Evolutionary conservation across 2,113 vertebrate species (phyloP).

Genomic region (Amblyornis subalaris): DNA sequence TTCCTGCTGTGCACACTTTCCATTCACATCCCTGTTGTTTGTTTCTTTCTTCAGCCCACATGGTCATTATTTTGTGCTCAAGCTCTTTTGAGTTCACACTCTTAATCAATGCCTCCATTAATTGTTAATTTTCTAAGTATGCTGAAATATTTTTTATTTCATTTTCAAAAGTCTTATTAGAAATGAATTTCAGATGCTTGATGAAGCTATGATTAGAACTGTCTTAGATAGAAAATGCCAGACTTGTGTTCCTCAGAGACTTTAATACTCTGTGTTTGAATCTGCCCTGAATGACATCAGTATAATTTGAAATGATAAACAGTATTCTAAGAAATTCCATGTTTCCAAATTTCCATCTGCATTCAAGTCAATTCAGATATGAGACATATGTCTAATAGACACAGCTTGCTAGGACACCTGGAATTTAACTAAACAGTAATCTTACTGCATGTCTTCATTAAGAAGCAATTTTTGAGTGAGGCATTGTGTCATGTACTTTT

Average conservation of each 20-base stretch:
- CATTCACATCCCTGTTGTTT: neutral
- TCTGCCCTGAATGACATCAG: slow-evolving; percentile 3
- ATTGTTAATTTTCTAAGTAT: neutral
- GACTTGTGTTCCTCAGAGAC: neutral
- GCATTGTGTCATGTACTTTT: neutral
- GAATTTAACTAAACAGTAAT: neutral
- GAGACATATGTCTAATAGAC: neutral
- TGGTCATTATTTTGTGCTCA: neutral
- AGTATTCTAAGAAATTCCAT: slow-evolving; percentile 27
- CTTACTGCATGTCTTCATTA: neutral
- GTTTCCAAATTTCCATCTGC: slow-evolving; percentile 9
- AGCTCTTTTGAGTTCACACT: too few relatives aligned
- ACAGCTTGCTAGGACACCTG: neutral
- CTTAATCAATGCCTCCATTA: neutral
- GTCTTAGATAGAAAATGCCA: neutral
- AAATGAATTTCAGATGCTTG: neutral
- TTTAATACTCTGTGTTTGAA: neutral
- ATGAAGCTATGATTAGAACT: neutral
- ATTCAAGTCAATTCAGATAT: neutral
- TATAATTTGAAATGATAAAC: neutral
- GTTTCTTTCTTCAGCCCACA: neutral
- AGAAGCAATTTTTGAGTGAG: neutral
- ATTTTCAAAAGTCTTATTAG: neutral
- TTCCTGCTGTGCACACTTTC: neutral
- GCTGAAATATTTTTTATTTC: neutral